Evolutionary conservation across 2,888 invertebrate genomes (phyloP), one percentile per base, ranked within the genome.

Genomic region (Tuta absoluta): DNA sequence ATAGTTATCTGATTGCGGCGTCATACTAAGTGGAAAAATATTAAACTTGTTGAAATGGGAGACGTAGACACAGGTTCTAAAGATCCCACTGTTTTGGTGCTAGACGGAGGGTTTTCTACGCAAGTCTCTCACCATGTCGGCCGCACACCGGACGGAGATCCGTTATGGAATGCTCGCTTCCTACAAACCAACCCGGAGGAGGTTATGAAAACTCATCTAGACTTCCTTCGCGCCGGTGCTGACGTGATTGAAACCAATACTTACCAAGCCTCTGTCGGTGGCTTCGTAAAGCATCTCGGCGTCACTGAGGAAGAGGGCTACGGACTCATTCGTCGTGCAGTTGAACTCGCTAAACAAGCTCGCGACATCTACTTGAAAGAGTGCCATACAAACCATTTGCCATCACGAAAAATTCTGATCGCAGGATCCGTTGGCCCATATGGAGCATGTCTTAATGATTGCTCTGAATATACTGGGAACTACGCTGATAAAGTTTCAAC

Each of bases 361-460:
- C 92, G 94, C 60, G 87, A 93, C n/a, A 91, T 87, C 63, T 95
- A 92, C 75, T 70, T 92, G 33, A 81, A 92, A 57, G 93, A 93
- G 75, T 86, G 90, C 72, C 71, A 72, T 0, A 70, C 80, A 4
- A 71, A 68, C 21, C 70, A 71, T 0, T 62, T 68, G 37, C 68
- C 71, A 11, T 68, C 68, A 8, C 74, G 67, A 0, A 76, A 78
- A 19, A 95, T 95, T 2, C 78, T 95, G 53, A 93, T 98, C 62
- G 96, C 95, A 0, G 98, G 97, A 0, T 97, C 98, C 0, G 94
- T 98, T 23, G 98, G 98, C 0, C 97, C 98, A 0, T 98, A 97
- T 79, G 98, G 98, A 0, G 98, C 98, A 0, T 94, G 94, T 74
- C 89, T 97, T 63, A 95, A 96, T 72, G 97, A 98, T 81, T 96